phyloP scores from a whole-genome alignment of 2,113 vertebrate genomes.

The Smithornis capensis region DNA sequence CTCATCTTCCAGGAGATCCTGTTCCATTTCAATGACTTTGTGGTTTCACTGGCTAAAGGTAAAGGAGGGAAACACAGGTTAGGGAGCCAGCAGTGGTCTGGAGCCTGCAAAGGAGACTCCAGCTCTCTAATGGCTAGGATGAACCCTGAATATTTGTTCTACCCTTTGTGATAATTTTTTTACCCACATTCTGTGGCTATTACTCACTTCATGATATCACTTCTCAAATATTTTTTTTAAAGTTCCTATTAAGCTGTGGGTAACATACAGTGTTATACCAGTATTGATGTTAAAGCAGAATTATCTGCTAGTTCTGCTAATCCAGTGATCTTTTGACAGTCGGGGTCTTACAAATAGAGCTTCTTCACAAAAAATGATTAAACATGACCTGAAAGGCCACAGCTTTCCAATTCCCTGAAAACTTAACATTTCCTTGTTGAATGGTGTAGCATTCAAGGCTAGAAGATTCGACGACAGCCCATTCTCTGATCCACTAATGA shows the following conservation, averaged over 20 bases:
- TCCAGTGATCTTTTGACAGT: slow-evolving; percentile 34
- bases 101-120: neutral
- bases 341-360: slow-evolving; percentile 7
- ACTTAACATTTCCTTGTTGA: slow-evolving; percentile 1
- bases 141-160: neutral
- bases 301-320: slow-evolving; percentile 44
- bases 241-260: neutral
- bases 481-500: slow-evolving; percentile 41
- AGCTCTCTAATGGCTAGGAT: neutral
- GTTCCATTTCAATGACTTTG: neutral
- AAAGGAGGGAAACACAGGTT: neutral
- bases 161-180: neutral
- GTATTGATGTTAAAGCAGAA: slow-evolving; percentile 16
- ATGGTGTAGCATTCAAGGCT: neutral
- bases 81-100: neutral
- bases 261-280: neutral
- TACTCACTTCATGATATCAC: neutral
- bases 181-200: neutral
- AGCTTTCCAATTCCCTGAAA: slow-evolving; percentile 9
- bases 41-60: neutral
- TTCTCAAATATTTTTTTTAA: neutral
- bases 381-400: slow-evolving; percentile 2
- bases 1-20: neutral
- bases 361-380: slow-evolving; percentile 33
- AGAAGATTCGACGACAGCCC: neutral